Evolutionary conservation across 2,113 vertebrate genomes (phyloP), one percentile per base, ranked within the genome.

Genomic region (Eurypyga helias): DNA sequence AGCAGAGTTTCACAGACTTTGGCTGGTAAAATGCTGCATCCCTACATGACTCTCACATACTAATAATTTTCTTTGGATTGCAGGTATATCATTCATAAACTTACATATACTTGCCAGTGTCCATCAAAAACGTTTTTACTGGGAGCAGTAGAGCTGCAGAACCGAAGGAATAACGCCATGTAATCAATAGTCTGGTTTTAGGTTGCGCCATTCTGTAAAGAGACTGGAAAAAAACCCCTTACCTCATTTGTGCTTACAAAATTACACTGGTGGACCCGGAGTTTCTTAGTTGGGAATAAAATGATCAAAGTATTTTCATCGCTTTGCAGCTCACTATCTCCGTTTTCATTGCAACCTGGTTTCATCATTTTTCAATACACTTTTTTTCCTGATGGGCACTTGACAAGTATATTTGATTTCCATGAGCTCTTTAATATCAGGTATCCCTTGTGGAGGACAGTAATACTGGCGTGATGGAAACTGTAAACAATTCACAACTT

Each of bases 321-420:
- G 64, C 29, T 89, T 87, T 43, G 19, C 29, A 71, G 62, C 34
- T 75, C 77, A 65, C 4, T 65, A 57, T 72, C n/a, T 92, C 25
- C 66, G 2, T 73, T 89, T 81, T 70, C 25, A 34, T 16, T 80
- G 66, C 36, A 77, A 17, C 17, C 36, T 58, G n/a, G 71, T 73
- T 92, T 87, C 8, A 15, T 23, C 11, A 26, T 43, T 76, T 91
- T 86, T 66, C 51, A 70, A 13, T 70, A 25, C 33, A 24, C 5
- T 2, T 17, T 41, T 45, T 49, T 34, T 28, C 8, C 36, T 91
- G 57, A 90, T 82, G 89, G 69, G 38, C 52, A 82, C 73, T 48
- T 91, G 81, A 72, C 84, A 96, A 94, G 33, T 82, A 77, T 51
- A 87, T 89, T 88, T 90, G 9, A 80, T 83, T 80, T 73, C 60